phyloP scores from a whole-genome alignment of 2,113 vertebrate genomes.

The rat (Rattus norvegicus) region DNA sequence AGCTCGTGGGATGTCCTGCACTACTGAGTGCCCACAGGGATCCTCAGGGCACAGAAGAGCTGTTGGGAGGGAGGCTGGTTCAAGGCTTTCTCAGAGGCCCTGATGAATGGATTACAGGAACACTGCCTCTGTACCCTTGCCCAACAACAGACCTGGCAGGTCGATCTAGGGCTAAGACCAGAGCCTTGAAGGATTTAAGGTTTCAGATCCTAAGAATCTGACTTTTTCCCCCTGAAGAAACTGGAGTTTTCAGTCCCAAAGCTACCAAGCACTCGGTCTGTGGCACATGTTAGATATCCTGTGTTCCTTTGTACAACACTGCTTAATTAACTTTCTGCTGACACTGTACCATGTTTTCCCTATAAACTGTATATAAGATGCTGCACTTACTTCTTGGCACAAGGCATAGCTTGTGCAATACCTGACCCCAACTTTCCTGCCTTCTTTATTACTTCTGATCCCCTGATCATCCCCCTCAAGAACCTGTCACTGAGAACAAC shows the following conservation, averaged over 20 bases:
- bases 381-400: not conserved
- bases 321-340: not conserved
- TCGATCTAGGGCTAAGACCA: not conserved
- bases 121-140: not conserved
- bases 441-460: too few relatives aligned
- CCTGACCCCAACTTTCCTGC: too few relatives aligned
- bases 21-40: too few relatives aligned
- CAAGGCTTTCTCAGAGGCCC: too few relatives aligned
- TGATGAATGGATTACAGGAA: too few relatives aligned
- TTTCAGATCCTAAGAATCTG: not conserved
- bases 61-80: too few relatives aligned
- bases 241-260: not conserved
- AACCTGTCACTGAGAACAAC: too few relatives aligned
- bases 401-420: too few relatives aligned
- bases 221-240: not conserved
- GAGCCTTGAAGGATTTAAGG: not conserved
- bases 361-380: not conserved
- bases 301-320: not conserved
- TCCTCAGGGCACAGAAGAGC: too few relatives aligned
- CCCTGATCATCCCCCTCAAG: too few relatives aligned
- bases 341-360: not conserved
- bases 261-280: not conserved
- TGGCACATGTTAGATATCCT: not conserved
- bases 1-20: too few relatives aligned
- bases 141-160: not conserved